Evolutionary conservation across 2,113 vertebrate genomes (phyloP).

Genomic region (Pogona vitticeps): DNA sequence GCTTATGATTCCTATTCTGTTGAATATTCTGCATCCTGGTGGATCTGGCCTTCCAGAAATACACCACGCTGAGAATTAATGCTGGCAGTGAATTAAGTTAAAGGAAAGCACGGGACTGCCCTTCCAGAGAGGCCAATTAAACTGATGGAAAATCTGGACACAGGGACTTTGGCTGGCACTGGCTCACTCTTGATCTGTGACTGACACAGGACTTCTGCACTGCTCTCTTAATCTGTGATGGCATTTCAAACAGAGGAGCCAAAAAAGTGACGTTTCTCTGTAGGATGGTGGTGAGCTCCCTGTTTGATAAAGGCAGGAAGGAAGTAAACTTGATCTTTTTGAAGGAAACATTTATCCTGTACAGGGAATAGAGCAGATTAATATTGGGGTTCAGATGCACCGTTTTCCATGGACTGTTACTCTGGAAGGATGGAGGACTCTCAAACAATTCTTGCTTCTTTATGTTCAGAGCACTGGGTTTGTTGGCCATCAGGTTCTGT

Average conservation of each 20-base stretch:
- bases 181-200: not conserved
- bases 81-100: not conserved
- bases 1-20: too few relatives aligned
- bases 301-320: not conserved
- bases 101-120: not conserved
- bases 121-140: conserved; percentile 1
- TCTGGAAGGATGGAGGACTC: too few relatives aligned
- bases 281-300: not conserved
- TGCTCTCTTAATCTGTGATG: not conserved
- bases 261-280: not conserved
- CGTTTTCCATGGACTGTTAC: not conserved
- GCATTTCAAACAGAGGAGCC: not conserved
- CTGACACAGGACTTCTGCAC: not conserved
- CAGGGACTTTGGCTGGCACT: not conserved
- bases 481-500: not conserved
- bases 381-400: not conserved
- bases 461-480: not conserved
- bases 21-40: not conserved
- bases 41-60: not conserved
- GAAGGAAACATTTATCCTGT: not conserved
- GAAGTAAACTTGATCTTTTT: not conserved
- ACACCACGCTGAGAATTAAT: not conserved
- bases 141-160: conserved; percentile 3
- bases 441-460: not conserved
- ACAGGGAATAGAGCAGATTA: not conserved